Conservation (phyloP, 2,888 invertebrate species). For the Euproctis similis region DNA sequence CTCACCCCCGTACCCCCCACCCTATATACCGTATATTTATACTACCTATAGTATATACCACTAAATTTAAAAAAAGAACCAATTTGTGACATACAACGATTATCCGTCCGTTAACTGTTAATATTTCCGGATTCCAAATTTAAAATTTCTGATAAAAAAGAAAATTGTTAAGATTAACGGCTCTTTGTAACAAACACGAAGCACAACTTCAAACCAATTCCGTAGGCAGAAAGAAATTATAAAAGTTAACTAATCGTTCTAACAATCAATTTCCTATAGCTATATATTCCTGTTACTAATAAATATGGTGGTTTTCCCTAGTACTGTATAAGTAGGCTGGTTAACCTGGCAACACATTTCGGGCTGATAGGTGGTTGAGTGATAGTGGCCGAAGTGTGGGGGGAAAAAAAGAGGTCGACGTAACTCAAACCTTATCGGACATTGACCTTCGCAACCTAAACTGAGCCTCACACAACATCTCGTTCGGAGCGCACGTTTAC, state of each 20-base stretch:
- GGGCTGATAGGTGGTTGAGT: conserved; percentile 41
- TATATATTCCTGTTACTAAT: no score
- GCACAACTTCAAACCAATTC: no score
- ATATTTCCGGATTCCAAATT: no score
- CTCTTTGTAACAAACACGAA: no score
- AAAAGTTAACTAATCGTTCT: no score
- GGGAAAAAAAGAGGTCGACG: conserved; percentile 45
- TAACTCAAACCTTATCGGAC: conserved; percentile 69
- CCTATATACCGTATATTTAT: conserved; percentile 20
- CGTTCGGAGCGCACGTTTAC: conserved; percentile 43
- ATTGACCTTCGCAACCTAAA: conserved; percentile 72
- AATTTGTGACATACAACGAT: background rate
- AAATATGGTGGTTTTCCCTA: no score
- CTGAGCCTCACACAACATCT: conserved; percentile 69
- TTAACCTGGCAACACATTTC: conserved; percentile 33
- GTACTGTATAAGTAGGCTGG: conserved; percentile 16
- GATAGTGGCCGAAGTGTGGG: conserved; percentile 41
- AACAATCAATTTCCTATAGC: no score
- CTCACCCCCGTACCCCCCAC: conserved; percentile 10
- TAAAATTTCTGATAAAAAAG: no score
- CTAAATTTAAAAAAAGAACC: background rate
- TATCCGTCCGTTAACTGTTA: no score
- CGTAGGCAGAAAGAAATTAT: no score
- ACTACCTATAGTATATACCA: background rate
- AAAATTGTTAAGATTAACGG: no score